phyloP scores from a whole-genome alignment of 2,888 invertebrate species.

The Nipponacmea schrenckii region DNA sequence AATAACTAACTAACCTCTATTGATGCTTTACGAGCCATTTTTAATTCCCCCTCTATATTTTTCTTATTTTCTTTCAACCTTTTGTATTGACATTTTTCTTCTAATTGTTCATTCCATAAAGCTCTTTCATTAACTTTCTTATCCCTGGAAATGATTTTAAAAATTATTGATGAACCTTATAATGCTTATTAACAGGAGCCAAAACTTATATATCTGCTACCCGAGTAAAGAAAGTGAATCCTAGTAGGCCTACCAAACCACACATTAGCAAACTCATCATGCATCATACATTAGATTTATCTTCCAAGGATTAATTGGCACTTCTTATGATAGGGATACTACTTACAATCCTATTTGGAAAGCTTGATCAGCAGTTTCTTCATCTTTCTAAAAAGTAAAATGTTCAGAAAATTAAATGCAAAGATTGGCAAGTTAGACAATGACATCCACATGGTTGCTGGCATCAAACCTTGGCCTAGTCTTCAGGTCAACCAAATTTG shows the following conservation, averaged over 20 bases:
- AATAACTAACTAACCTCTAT: constrained; percentile 35
- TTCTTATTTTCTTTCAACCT: constrained; percentile 35
- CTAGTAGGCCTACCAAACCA: no score
- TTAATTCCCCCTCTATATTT: constrained; percentile 38
- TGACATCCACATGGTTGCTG: no score
- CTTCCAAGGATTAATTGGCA: no score
- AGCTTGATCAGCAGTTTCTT: constrained; percentile 47
- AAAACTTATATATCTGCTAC: no score
- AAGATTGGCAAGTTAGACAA: no score
- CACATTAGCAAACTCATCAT: no score
- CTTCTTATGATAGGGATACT: not conserved
- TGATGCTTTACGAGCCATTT: constrained; percentile 41
- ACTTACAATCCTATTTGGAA: constrained; percentile 49
- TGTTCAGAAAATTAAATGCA: not conserved
- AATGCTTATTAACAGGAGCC: no score
- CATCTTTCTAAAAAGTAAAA: constrained; percentile 44
- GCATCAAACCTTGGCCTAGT: no score
- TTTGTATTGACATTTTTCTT: constrained; percentile 44
- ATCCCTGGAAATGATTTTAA: constrained; percentile 31
- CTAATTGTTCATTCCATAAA: constrained; percentile 47
- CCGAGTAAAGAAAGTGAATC: no score
- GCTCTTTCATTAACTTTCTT: constrained; percentile 42
- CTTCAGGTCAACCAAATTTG: no score
- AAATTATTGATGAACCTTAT: no score
- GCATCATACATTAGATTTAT: no score